Percentiles rank a stretch among this genome's conserved stretches.
Evolutionary conservation across 2,797 vertebrate genomes (phyloP).

Genomic region (Clarias pachynema): DNA sequence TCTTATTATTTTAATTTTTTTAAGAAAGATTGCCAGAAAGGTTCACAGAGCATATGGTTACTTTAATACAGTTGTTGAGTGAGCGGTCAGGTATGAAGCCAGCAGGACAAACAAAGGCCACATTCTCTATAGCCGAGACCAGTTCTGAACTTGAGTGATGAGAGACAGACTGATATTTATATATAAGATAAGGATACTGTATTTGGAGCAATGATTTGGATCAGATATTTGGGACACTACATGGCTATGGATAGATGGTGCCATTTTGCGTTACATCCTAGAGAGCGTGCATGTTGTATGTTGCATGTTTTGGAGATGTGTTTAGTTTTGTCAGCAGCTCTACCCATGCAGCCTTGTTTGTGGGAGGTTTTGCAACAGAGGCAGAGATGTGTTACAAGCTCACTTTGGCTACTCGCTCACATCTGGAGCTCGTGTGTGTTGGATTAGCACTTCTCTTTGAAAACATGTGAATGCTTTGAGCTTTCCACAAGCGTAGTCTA

Average conservation of each 20-base stretch:
- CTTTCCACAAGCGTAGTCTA: slow-evolving; percentile 25
- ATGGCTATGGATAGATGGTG: background rate
- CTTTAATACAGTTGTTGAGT: background rate
- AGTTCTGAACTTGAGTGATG: background rate
- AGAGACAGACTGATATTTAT: background rate
- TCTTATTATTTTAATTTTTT: too few relatives aligned
- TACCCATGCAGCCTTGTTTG: slow-evolving; percentile 71
- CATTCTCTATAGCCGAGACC: background rate
- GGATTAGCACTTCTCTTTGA: slow-evolving; percentile 42
- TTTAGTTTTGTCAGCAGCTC: slow-evolving; percentile 63
- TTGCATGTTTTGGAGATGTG: background rate
- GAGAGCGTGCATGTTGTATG: background rate
- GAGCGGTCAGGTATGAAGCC: background rate
- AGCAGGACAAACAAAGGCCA: background rate
- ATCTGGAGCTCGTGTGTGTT: slow-evolving; percentile 74
- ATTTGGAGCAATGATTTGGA: background rate
- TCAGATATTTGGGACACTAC: background rate
- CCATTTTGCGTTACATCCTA: background rate
- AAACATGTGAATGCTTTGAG: slow-evolving; percentile 41
- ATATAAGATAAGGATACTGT: background rate
- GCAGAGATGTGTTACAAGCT: slow-evolving; percentile 68
- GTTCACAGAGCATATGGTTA: slow-evolving; percentile 6
- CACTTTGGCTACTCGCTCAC: slow-evolving; percentile 63
- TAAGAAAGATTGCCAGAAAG: background rate
- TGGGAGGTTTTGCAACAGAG: slow-evolving; percentile 47